A percentile compares a stretch with the other conserved stretches of the same genome.
phyloP scores from a whole-genome alignment of 2,797 vertebrate species.

The Furcifer pardalis region DNA sequence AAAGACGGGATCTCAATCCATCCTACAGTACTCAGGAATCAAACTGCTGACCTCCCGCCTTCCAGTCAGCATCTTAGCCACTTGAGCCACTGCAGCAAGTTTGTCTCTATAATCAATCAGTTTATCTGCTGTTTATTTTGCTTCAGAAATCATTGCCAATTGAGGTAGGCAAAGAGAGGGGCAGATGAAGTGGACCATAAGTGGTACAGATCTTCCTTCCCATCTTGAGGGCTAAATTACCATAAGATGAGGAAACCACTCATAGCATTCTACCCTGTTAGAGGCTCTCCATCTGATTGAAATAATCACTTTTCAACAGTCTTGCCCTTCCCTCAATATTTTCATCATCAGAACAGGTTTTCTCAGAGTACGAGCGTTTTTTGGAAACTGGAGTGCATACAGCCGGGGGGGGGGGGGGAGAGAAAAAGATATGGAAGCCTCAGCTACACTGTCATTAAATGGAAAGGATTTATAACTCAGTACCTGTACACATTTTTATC shows the following conservation, averaged over 20 bases:
- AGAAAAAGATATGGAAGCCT: neutral
- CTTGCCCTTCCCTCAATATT: neutral
- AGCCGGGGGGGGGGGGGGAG: neutral
- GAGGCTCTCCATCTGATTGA: slow-evolving; percentile 33
- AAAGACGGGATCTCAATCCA: too few species aligned
- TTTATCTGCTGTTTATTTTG: slow-evolving; percentile 24
- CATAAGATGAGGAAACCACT: slow-evolving; percentile 25
- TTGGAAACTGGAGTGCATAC: slow-evolving; percentile 14
- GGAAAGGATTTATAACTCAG: neutral
- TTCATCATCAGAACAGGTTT: neutral
- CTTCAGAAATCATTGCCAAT: slow-evolving; percentile 10
- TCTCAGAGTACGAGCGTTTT: neutral
- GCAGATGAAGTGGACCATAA: slow-evolving; percentile 8
- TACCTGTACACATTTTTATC: slow-evolving; percentile 7
- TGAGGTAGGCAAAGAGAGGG: neutral
- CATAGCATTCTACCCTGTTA: slow-evolving; percentile 8
- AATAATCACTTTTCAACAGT: slow-evolving; percentile 1
- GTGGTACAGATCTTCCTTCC: slow-evolving; percentile 1
- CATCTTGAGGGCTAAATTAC: slow-evolving; percentile 18
- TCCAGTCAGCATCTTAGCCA: too few species aligned
- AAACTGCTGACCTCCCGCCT: too few species aligned
- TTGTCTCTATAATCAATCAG: neutral
- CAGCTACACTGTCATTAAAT: neutral
- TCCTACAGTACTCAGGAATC: too few species aligned
- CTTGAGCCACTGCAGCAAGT: too few species aligned